Evolutionary conservation across 2,797 vertebrate species (phyloP).

Genomic region (Sebastes kiyomatsui): DNA sequence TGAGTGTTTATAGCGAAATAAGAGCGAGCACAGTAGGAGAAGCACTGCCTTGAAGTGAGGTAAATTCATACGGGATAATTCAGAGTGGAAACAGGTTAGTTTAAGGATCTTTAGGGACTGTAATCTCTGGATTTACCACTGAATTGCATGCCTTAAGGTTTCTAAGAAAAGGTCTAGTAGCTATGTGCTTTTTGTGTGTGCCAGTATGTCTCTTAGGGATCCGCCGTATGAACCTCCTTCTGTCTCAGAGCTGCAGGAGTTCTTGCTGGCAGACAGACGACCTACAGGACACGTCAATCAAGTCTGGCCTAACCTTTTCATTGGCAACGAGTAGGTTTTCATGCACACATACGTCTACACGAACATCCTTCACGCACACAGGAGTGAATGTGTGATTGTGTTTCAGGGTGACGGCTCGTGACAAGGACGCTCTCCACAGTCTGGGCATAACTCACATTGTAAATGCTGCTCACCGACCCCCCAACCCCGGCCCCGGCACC

Average conservation of each 20-base stretch:
- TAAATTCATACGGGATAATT: slow-evolving; percentile 44
- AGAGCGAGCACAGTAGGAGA: slow-evolving; percentile 24
- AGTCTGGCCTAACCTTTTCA: slow-evolving; percentile 92
- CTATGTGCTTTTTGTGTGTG: not conserved
- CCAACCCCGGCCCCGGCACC: slow-evolving; percentile 13
- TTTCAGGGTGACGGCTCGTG: slow-evolving; percentile 85
- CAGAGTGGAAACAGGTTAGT: not conserved
- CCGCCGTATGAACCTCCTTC: slow-evolving; percentile 79
- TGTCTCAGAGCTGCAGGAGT: slow-evolving; percentile 83
- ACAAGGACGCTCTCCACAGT: slow-evolving; percentile 83
- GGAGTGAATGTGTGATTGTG: slow-evolving; percentile 14
- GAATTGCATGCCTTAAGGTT: not conserved
- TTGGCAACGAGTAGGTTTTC: slow-evolving; percentile 88
- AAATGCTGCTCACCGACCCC: slow-evolving; percentile 85
- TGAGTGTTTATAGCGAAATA: slow-evolving; percentile 33
- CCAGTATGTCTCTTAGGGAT: slow-evolving; percentile 75
- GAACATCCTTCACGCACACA: not conserved
- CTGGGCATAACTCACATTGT: slow-evolving; percentile 92
- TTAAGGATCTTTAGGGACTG: not conserved
- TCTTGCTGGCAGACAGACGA: slow-evolving; percentile 79
- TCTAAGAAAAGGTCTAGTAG: not conserved
- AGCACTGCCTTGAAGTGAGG: slow-evolving; percentile 12
- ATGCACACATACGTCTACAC: not conserved
- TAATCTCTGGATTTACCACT: not conserved
- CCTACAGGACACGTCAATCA: slow-evolving; percentile 86